Evolutionary conservation across 2,888 invertebrate species (phyloP), one percentile per base, ranked within the genome.

Genomic region (Teinopalpus imperialis): DNA sequence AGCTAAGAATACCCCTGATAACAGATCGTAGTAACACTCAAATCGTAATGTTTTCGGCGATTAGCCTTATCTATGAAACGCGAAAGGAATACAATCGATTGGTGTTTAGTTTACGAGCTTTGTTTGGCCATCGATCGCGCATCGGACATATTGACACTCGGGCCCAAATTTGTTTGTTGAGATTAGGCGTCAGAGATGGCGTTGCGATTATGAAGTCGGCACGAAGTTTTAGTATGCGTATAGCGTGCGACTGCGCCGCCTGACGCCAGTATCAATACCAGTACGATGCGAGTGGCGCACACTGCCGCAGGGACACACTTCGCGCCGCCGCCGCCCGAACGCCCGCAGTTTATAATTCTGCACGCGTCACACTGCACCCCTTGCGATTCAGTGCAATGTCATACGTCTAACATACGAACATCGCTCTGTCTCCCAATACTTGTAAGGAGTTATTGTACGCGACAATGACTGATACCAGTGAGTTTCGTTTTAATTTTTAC

Each of bases 161-260:
- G 57, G 53, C 61, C 74, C 75, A 74, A 80, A 76, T 69, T 57
- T 77, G 74, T 78, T 78, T 72, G 72, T 51, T 61, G 66, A 81
- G 81, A 80, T 81, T 74, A 77, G 70, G 68, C 68, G 66, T 60
- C 62, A 65, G 66, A 73, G 75, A 70, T 74, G 64, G 66, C 56
- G 63, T 76, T 68, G 80, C 79, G 78, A 82, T 83, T 71, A 78
- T 80, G 69, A 66, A 60, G 78, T 76, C 71, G 75, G 75, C 75
- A 59, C 70, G 56, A 58, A 69, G 63, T 74, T 75, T 87, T 88
- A 87, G 85, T 87, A 87, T 88, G 81, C 88, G 78, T 69, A 69
- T 70, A 69, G 85, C 78, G 86, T 86, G 77, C 82, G 81, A 66
- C 56, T 56, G 63, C 76, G 81, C 65, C 71, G 81, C 74, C 71